phyloP scores from a whole-genome alignment of 2,113 vertebrate species.

The Terrapene triunguis region DNA sequence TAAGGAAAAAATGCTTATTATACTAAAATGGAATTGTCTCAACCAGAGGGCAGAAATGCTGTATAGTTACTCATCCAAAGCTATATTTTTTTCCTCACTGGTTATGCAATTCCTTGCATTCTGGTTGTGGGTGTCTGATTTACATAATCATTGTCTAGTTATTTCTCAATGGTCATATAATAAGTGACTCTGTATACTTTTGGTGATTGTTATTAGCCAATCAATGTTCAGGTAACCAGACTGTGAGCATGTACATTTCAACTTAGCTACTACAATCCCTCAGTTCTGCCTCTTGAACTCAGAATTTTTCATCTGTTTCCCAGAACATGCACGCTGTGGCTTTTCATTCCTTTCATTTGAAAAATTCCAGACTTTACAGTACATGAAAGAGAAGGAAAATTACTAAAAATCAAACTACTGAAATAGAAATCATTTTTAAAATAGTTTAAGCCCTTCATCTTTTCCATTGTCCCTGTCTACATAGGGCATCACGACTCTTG shows the following conservation, averaged over 20 bases:
- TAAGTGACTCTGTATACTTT: not conserved
- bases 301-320: not conserved
- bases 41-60: not conserved
- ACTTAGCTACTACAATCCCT: not conserved
- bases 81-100: not conserved
- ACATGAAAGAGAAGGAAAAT: not conserved
- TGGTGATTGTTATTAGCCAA: not conserved
- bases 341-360: not conserved
- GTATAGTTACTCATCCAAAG: not conserved
- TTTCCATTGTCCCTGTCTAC: not conserved
- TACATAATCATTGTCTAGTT: not conserved
- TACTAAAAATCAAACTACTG: not conserved
- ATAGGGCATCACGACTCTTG: not conserved
- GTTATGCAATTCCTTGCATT: not conserved
- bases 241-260: not conserved
- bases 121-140: not conserved
- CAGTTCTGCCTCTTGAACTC: not conserved
- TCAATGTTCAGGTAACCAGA: not conserved
- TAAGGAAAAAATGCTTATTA: conserved; percentile 72
- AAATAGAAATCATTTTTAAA: not conserved
- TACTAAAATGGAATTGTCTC: not conserved
- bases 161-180: not conserved
- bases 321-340: not conserved
- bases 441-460: not conserved
- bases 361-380: not conserved